Percentiles rank a stretch among this genome's conserved stretches.
phyloP scores from a whole-genome alignment of 2,113 vertebrate genomes.

The Chaetodon auriga region DNA sequence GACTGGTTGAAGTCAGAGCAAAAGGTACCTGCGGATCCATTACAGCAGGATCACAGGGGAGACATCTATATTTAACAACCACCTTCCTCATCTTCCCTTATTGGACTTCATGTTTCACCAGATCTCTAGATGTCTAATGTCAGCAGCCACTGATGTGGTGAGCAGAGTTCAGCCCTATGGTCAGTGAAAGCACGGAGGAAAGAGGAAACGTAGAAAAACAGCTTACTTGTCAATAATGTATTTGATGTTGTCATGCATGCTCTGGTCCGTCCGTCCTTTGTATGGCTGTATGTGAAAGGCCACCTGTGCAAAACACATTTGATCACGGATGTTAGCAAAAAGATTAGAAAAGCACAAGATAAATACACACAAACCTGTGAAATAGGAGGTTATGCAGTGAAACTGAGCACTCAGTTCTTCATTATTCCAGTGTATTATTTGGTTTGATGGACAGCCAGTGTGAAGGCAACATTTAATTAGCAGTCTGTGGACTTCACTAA shows the following conservation, averaged over 20 bases:
- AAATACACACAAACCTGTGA: constrained; percentile 27
- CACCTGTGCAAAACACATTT: constrained; percentile 83
- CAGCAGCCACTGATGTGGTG: constrained; percentile 2
- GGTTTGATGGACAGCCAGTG: constrained; percentile 2
- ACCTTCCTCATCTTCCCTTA: constrained; percentile 20
- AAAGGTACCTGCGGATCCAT: constrained; percentile 24
- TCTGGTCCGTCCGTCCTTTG: constrained; percentile 90
- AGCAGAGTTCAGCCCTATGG: constrained; percentile 9
- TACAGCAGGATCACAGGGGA: constrained; percentile 25
- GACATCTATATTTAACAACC: constrained; percentile 67
- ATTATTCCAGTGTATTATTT: constrained; percentile 7
- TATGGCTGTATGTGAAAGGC: constrained; percentile 93
- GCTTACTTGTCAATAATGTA: constrained; percentile 93
- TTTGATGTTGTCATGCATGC: constrained; percentile 90
- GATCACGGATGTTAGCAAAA: neutral
- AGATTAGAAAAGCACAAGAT: neutral
- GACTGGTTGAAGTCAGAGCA: constrained; percentile 3
- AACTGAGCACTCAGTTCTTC: neutral
- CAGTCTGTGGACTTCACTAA: neutral
- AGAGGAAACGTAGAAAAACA: neutral
- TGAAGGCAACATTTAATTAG: constrained; percentile 2
- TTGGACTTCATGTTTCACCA: constrained; percentile 26
- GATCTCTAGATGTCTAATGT: constrained; percentile 3
- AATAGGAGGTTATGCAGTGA: neutral
- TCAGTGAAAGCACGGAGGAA: neutral